Conservation (phyloP, 2,888 invertebrate genomes). For the Erynnis tages region DNA sequence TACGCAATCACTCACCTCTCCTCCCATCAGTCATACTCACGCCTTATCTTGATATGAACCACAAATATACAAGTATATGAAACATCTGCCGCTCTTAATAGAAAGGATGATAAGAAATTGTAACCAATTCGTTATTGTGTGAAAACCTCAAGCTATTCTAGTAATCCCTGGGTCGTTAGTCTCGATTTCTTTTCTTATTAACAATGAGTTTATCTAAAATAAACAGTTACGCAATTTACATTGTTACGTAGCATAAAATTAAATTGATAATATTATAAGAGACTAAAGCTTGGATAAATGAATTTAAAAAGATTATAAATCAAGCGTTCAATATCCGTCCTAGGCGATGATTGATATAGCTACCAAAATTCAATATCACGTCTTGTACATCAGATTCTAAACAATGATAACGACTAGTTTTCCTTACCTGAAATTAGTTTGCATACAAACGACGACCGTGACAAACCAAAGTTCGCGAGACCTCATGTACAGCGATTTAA, state of each 20-base stretch:
- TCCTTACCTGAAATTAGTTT: conserved; percentile 52
- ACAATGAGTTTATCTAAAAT: not conserved
- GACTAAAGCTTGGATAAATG: too few relatives aligned
- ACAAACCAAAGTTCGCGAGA: conserved; percentile 36
- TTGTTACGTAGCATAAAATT: conserved; percentile 2
- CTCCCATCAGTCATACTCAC: conserved; percentile 24
- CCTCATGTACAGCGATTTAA: conserved; percentile 28
- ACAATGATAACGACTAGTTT: conserved; percentile 33
- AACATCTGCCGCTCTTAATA: conserved; percentile 16
- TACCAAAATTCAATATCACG: not conserved
- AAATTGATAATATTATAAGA: not conserved
- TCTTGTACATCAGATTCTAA: not conserved
- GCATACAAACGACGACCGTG: conserved; percentile 41
- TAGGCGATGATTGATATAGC: not conserved
- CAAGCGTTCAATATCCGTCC: conserved; percentile 4
- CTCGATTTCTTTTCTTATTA: conserved; percentile 9
- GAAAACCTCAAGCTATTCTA: not conserved
- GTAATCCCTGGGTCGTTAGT: conserved; percentile 1
- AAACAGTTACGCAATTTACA: not conserved
- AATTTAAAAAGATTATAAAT: not conserved
- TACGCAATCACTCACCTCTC: conserved; percentile 25
- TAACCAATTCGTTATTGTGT: not conserved
- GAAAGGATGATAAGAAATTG: conserved; percentile 3
- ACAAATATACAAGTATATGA: conserved; percentile 21
- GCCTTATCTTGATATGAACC: conserved; percentile 25